Evolutionary conservation across 2,888 invertebrate genomes (phyloP), one percentile per base, ranked within the genome.

Genomic region (Marasmarcha lunaedactyla): DNA sequence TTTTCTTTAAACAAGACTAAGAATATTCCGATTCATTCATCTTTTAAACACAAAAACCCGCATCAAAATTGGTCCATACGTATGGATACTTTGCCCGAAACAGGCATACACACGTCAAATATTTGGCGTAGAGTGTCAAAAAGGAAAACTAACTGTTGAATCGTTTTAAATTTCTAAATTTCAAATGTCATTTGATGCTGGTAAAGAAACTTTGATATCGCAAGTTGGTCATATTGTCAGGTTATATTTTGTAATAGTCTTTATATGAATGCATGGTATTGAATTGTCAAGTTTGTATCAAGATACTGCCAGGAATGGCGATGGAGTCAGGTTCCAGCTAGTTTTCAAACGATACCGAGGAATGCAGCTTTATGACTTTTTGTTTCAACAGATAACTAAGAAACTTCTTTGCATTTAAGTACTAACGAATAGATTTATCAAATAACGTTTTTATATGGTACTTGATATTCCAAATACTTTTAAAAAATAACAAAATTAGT

Each of bases 221-320:
- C 44, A 44, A 54, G 59, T 59, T 59, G 47, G 52, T 57, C 51
- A 49, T 53, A 52, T 51, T 55, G 64, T 63, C 63, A 60, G 52
- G 54, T 57, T 56, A 65, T 66, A 71, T 66, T n/a, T 67, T 65
- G 63, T 68, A 66, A 63, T 62, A 55, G 59, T 47, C 49, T 57
- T 64, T 67, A 69, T 69, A 66, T 66, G 45, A 54, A 57, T 52
- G 58, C 51, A 51, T 45, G 30, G 64, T 67, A 76, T 74, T 68
- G 71, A 76, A 71, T 71, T 69, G 72, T 72, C 74, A 69, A 52
- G 49, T 42, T 47, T 46, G 41, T 60, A 67, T 67, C 63, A 62
- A 57, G 63, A 63, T 61, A 55, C 54, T 51, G 55, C 57, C 57
- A 48, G 48, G 52, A 55, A 62, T 57, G 59, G 60, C 46, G 45